phyloP scores from a whole-genome alignment of 2,113 vertebrate species.

The Tyrannus savana region DNA sequence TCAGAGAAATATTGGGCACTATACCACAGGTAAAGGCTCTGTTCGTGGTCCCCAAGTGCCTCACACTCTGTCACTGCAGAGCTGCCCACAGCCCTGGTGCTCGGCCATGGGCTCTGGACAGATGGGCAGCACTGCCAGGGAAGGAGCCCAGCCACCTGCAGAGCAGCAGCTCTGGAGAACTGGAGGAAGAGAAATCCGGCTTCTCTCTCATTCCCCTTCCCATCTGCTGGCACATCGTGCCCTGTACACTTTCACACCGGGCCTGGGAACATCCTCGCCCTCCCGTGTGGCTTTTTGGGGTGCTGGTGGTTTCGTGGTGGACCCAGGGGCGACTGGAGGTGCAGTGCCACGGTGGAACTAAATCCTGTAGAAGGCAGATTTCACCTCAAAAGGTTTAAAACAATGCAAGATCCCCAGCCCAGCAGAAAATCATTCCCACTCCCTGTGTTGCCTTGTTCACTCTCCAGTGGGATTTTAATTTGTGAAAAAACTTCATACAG shows the following conservation, averaged over 20 bases:
- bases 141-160: too few species aligned
- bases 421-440: not conserved
- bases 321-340: not conserved
- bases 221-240: fast-evolving
- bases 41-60: fast-evolving
- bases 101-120: fast-evolving
- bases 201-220: not conserved
- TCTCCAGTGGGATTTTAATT: not conserved
- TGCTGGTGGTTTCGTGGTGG: fast-evolving
- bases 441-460: fast-evolving
- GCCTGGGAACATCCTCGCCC: not conserved
- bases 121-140: not conserved
- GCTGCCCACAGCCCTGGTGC: fast-evolving
- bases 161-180: not conserved
- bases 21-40: not conserved
- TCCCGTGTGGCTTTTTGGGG: not conserved
- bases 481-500: fast-evolving
- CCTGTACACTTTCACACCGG: fast-evolving
- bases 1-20: fast-evolving
- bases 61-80: fast-evolving
- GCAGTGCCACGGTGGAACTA: not conserved
- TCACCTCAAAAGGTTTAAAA: not conserved
- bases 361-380: not conserved
- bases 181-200: not conserved
- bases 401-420: not conserved